Evolutionary conservation across 1,140 invertebrate species (phyloP).

Genomic region (Cydia amplana): DNA sequence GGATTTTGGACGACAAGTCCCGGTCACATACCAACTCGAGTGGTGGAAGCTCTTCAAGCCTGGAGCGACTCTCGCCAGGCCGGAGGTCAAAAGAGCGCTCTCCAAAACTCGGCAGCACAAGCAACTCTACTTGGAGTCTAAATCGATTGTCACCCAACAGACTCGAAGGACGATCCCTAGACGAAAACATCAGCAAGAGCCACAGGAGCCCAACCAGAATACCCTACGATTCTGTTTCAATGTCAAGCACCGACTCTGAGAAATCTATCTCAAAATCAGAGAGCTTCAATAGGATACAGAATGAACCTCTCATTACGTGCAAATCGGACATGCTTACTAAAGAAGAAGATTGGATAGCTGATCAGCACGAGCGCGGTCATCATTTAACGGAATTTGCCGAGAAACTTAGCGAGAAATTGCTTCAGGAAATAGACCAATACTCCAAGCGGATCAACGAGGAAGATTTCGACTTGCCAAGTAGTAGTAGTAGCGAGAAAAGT

Average conservation of each 20-base stretch:
- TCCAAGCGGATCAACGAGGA: conserved; percentile 78
- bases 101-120: conserved; percentile 76
- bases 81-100: conserved; percentile 77
- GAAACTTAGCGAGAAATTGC: conserved; percentile 85
- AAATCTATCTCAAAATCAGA: conserved; percentile 78
- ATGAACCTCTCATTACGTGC: conserved; percentile 76
- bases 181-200: conserved; percentile 72
- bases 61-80: conserved; percentile 76
- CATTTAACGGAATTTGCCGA: conserved; percentile 89
- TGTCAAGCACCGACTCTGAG: conserved; percentile 77
- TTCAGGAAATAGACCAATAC: conserved; percentile 87
- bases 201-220: conserved; percentile 74
- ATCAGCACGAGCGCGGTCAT: conserved; percentile 83
- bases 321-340: conserved; percentile 76
- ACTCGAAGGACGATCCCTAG: conserved; percentile 74
- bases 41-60: conserved; percentile 76
- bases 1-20: conserved; percentile 79
- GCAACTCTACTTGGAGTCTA: conserved; percentile 78
- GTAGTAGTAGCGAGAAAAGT: conserved; percentile 75
- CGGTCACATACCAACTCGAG: conserved; percentile 78
- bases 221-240: conserved; percentile 76
- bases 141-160: conserved; percentile 76
- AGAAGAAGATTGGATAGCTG: conserved; percentile 78
- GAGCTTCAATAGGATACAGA: conserved; percentile 76
- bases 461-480: conserved; percentile 76